Conservation (phyloP, 2,113 vertebrate genomes). For the Tamias sibiricus region DNA sequence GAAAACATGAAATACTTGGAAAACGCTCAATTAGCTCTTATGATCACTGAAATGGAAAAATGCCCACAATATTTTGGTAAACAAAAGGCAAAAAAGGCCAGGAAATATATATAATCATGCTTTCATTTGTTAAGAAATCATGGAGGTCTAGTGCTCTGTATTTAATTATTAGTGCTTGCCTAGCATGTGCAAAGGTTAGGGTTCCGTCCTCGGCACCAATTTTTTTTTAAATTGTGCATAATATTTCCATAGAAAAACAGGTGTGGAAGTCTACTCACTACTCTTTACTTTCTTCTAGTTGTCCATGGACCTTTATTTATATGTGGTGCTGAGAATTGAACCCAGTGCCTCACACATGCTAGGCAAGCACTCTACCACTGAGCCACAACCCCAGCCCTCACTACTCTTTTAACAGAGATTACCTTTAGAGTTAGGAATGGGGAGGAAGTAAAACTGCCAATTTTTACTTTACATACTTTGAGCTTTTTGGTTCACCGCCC, state of each 20-base stretch:
- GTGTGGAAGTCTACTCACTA: background rate
- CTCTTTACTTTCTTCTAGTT: background rate
- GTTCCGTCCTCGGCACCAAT: too few relatives aligned
- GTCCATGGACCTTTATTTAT: too few relatives aligned
- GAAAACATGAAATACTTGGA: slow-evolving; percentile 11
- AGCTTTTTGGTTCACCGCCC: background rate
- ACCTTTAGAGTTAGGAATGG: background rate
- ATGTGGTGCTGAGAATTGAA: too few relatives aligned
- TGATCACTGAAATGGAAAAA: slow-evolving; percentile 47
- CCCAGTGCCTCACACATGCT: too few relatives aligned
- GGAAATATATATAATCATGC: background rate
- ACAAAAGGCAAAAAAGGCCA: background rate
- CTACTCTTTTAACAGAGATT: background rate
- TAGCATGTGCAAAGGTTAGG: too few relatives aligned
- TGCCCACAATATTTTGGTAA: background rate
- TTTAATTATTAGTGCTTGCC: too few relatives aligned
- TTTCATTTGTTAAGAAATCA: slow-evolving; percentile 3
- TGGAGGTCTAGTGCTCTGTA: too few relatives aligned
- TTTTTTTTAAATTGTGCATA: background rate
- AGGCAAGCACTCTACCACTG: too few relatives aligned
- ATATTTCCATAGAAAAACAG: slow-evolving; percentile 36
- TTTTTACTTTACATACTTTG: slow-evolving; percentile 33
- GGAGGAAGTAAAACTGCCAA: background rate
- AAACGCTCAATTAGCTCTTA: slow-evolving; percentile 28
- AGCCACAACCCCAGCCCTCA: too few relatives aligned